These are phyloP conservation scores for Tapera naevia DNA, from an alignment of 2,797 vertebrate species.

Conservation along the genomic window DNA sequence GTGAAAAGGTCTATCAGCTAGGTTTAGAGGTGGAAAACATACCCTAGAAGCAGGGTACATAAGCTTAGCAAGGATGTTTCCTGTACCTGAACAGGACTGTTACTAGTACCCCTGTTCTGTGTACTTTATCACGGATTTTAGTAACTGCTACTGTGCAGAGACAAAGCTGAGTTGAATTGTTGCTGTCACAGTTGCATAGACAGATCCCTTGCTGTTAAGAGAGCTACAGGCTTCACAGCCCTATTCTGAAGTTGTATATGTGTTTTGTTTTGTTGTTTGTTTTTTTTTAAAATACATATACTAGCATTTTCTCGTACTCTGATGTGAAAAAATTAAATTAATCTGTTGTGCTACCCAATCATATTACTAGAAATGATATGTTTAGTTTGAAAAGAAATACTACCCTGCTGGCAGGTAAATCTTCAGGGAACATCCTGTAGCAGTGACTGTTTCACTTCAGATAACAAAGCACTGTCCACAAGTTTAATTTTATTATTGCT, in stretches of 20 bases:
- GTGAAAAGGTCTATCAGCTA: background rate
- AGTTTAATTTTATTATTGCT: constrained; percentile 73
- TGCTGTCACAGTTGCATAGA: background rate
- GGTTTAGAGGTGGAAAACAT: background rate
- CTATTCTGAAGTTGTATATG: background rate
- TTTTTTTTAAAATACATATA: background rate
- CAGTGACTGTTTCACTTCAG: constrained; percentile 24
- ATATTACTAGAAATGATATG: background rate
- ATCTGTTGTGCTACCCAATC: background rate
- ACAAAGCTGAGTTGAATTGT: background rate
- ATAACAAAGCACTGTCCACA: constrained; percentile 58
- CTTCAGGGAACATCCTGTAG: background rate
- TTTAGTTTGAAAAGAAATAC: background rate
- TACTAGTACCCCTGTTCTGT: background rate
- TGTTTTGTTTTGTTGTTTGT: background rate
- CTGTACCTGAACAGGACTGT: background rate
- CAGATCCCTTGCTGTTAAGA: background rate
- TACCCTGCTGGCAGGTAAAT: background rate
- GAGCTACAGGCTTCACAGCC: background rate
- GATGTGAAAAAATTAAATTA: background rate
- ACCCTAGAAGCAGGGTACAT: background rate
- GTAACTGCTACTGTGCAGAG: background rate
- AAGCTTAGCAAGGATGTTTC: background rate
- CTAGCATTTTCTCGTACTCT: background rate
- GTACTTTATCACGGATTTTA: background rate